A percentile compares a stretch with the other conserved stretches of the same genome.
Conservation (phyloP, 2,888 invertebrate species). For the Rhabditoides inermis region DNA sequence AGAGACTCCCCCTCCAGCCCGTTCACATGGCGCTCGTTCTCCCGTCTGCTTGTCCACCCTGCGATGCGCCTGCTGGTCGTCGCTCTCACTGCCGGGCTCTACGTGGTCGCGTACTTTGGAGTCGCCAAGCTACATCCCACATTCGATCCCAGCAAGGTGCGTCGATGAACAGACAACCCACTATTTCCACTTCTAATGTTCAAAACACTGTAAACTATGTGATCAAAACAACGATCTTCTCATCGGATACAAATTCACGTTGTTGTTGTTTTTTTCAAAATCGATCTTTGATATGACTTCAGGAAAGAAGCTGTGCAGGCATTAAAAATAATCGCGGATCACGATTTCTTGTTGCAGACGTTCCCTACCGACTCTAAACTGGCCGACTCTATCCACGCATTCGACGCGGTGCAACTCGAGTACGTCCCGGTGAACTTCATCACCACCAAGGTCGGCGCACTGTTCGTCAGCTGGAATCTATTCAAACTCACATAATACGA, state of each 20-base stretch:
- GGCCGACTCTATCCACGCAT: constrained; percentile 23
- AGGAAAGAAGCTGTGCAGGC: too few species aligned
- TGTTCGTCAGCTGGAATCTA: too few species aligned
- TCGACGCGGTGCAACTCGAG: constrained; percentile 29
- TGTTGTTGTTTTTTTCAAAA: too few species aligned
- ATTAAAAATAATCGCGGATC: too few species aligned
- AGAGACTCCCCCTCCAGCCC: not conserved
- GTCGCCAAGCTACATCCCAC: constrained; percentile 28
- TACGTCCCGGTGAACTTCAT: constrained; percentile 43
- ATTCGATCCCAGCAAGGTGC: constrained; percentile 43
- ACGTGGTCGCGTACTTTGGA: constrained; percentile 29
- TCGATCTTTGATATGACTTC: too few species aligned
- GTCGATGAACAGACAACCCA: too few species aligned
- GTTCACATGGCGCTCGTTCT: not conserved
- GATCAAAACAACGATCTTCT: too few species aligned
- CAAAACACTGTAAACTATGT: too few species aligned
- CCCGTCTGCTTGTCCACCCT: not conserved
- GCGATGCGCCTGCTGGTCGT: constrained; percentile 1
- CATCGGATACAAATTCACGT: too few species aligned
- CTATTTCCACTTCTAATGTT: too few species aligned
- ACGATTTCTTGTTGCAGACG: too few species aligned
- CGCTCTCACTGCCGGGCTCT: constrained; percentile 19
- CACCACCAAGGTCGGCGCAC: constrained; percentile 21
- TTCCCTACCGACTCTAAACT: constrained; percentile 42
- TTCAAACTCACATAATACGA: too few species aligned